Evolutionary conservation across 2,888 invertebrate species (phyloP).

Genomic region (Epinotia bilunana): DNA sequence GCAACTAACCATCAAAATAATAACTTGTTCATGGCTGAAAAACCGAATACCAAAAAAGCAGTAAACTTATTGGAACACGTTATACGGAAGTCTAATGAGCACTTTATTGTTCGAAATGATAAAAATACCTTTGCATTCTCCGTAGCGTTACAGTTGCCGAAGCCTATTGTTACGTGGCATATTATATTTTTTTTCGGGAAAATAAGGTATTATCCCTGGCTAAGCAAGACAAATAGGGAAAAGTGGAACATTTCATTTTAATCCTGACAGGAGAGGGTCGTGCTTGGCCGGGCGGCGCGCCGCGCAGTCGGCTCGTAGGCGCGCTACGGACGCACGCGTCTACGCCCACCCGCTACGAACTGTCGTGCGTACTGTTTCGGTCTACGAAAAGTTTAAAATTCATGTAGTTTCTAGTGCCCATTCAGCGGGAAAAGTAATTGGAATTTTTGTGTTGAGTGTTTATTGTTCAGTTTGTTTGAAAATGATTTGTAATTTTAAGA

Average conservation of each 20-base stretch:
- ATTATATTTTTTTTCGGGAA: slow-evolving; percentile 40
- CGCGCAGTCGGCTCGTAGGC: slow-evolving; percentile 43
- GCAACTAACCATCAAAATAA: too few species aligned
- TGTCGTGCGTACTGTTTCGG: neutral
- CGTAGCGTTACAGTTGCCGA: slow-evolving; percentile 25
- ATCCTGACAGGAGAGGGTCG: slow-evolving; percentile 38
- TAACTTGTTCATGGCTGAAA: too few species aligned
- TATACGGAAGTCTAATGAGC: too few species aligned
- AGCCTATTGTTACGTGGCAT: slow-evolving; percentile 37
- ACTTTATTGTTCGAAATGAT: slow-evolving; percentile 4
- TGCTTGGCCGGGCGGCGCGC: slow-evolving; percentile 19
- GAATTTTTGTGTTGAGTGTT: slow-evolving; percentile 8
- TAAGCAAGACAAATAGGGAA: slow-evolving; percentile 45
- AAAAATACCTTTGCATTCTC: slow-evolving; percentile 6
- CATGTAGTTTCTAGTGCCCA: neutral
- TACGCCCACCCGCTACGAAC: slow-evolving; percentile 26
- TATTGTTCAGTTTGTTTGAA: slow-evolving; percentile 11
- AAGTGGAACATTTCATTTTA: slow-evolving; percentile 44
- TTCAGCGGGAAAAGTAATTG: slow-evolving; percentile 6
- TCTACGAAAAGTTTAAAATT: slow-evolving; percentile 32
- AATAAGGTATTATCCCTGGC: slow-evolving; percentile 42
- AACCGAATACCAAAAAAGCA: neutral
- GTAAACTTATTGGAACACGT: neutral
- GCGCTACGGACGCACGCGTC: slow-evolving; percentile 37
- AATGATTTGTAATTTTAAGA: slow-evolving; percentile 35